A percentile compares a stretch with the other conserved stretches of the same genome.
Evolutionary conservation across 2,888 invertebrate genomes (phyloP).

Genomic region (Perdita meconis): DNA sequence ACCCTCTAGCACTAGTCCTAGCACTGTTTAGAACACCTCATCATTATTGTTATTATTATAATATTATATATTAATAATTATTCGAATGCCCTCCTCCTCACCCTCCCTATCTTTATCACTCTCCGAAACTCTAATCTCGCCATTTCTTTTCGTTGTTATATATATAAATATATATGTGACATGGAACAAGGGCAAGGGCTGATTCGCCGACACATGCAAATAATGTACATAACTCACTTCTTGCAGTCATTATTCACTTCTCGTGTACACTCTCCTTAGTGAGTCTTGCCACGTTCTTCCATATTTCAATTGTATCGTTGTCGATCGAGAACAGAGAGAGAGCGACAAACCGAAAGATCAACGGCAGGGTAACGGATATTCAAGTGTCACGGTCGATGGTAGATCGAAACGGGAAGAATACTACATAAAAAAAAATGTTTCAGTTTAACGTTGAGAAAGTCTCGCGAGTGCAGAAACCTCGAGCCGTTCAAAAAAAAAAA

Average conservation of each 20-base stretch:
- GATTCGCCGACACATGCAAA: conserved; percentile 68
- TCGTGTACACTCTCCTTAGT: conserved; percentile 55
- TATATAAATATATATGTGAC: too few species aligned
- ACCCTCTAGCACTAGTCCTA: conserved; percentile 84
- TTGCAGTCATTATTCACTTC: conserved; percentile 64
- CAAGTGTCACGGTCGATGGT: too few species aligned
- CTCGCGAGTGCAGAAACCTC: conserved; percentile 16
- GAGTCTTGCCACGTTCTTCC: conserved; percentile 74
- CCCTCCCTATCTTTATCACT: conserved; percentile 52
- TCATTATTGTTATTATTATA: conserved; percentile 83
- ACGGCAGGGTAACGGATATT: conserved; percentile 37
- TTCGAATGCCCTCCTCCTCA: conserved; percentile 74
- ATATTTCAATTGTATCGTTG: conserved; percentile 48
- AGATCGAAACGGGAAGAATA: too few species aligned
- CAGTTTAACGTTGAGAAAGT: conserved; percentile 17
- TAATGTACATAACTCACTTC: conserved; percentile 72
- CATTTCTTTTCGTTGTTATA: conserved; percentile 67
- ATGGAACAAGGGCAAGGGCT: conserved; percentile 74
- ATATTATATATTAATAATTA: conserved; percentile 81
- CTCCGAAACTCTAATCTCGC: conserved; percentile 66
- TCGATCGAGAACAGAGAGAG: conserved; percentile 29
- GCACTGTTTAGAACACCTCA: conserved; percentile 84
- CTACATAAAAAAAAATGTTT: conserved; percentile 26
- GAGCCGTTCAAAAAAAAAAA: conserved; percentile 31
- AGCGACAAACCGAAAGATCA: conserved; percentile 41